Conservation (phyloP, 1,140 invertebrate species). For the Stegodyphus dumicola region DNA sequence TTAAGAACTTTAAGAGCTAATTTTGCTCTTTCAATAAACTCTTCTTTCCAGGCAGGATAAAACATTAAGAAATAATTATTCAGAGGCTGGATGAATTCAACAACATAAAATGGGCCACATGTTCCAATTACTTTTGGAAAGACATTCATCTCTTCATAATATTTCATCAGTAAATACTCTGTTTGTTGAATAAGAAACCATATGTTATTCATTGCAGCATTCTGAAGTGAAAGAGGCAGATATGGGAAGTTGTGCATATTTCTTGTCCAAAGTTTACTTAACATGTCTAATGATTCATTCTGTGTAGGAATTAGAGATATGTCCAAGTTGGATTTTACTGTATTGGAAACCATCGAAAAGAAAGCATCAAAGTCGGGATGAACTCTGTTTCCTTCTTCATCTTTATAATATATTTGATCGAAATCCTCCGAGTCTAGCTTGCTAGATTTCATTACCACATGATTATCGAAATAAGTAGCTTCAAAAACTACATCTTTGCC, state of each 20-base stretch:
- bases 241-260: constrained; percentile 31
- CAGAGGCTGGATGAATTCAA: constrained; percentile 73
- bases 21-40: constrained; percentile 71
- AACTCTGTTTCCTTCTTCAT: constrained; percentile 29
- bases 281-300: constrained; percentile 5
- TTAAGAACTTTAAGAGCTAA: constrained; percentile 75
- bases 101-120: constrained; percentile 75
- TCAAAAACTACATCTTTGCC: constrained; percentile 74
- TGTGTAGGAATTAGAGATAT: constrained; percentile 67
- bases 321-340: constrained; percentile 72
- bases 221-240: constrained; percentile 27
- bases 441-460: constrained; percentile 72
- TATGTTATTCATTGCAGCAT: constrained; percentile 72
- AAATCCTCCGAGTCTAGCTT: constrained; percentile 42
- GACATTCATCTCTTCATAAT: constrained; percentile 73
- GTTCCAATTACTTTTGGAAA: constrained; percentile 77
- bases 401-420: constrained; percentile 67
- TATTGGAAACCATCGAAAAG: constrained; percentile 68
- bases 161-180: constrained; percentile 75
- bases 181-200: constrained; percentile 76
- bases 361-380: constrained; percentile 73
- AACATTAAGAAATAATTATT: constrained; percentile 64
- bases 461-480: constrained; percentile 70
- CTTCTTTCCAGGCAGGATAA: constrained; percentile 66
- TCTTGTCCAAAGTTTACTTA: constrained; percentile 35